phyloP scores from a whole-genome alignment of 2,888 invertebrate genomes.

The Phoenoteleia sp. region DNA sequence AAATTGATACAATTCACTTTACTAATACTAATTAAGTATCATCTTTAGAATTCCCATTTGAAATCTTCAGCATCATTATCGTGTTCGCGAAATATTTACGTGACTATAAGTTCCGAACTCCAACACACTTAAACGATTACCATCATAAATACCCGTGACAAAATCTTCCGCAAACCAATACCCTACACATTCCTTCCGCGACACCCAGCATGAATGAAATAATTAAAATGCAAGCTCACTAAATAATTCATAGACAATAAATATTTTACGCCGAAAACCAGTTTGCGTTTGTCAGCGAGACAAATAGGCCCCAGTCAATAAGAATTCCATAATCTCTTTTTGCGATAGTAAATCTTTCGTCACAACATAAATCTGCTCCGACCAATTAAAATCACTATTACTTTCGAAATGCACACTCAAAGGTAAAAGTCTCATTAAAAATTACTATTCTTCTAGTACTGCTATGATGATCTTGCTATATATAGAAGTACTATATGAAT shows the following conservation, averaged over 20 bases:
- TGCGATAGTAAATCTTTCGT: conserved; percentile 35
- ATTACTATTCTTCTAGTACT: too few relatives aligned
- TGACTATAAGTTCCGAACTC: too few relatives aligned
- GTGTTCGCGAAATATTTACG: too few relatives aligned
- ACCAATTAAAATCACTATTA: conserved; percentile 26
- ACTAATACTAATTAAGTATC: too few relatives aligned
- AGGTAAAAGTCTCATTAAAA: too few relatives aligned
- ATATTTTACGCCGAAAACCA: conserved; percentile 41
- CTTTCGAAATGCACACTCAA: conserved; percentile 8
- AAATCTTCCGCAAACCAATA: not conserved
- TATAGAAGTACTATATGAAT: too few relatives aligned
- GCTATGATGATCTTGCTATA: too few relatives aligned
- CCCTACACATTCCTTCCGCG: not conserved
- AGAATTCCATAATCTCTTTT: conserved; percentile 29
- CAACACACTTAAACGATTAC: too few relatives aligned
- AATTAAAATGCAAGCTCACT: conserved; percentile 13
- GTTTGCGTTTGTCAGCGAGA: conserved; percentile 41
- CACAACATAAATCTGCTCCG: conserved; percentile 34
- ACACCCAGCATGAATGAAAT: conserved; percentile 7
- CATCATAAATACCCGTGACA: too few relatives aligned
- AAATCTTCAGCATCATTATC: too few relatives aligned
- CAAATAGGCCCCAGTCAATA: conserved; percentile 26
- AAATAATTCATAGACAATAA: conserved; percentile 50
- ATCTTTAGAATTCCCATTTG: too few relatives aligned
- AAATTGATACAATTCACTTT: too few relatives aligned